Evolutionary conservation across 2,113 vertebrate species (phyloP).

Genomic region (Calidris pygmaea): DNA sequence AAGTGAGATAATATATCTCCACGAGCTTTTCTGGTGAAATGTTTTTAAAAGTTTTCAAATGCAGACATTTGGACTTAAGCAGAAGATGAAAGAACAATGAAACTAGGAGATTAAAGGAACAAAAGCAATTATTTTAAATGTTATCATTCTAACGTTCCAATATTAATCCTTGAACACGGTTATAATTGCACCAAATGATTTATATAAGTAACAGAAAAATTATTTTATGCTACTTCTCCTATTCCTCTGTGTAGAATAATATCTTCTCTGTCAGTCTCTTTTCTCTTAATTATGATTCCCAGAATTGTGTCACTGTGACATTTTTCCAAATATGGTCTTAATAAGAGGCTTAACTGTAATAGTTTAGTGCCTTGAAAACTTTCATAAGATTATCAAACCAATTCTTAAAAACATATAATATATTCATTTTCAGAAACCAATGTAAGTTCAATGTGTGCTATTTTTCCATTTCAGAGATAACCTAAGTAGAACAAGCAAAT

Average conservation of each 20-base stretch:
- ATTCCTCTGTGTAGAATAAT: not conserved
- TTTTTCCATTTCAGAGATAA: constrained; percentile 17
- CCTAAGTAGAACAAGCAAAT: constrained; percentile 8
- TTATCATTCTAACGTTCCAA: not conserved
- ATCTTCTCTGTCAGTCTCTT: not conserved
- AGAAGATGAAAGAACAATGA: constrained; percentile 49
- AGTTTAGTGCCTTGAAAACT: not conserved
- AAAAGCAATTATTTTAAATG: constrained; percentile 31
- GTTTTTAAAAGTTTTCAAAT: constrained; percentile 47
- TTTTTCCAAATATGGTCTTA: constrained; percentile 47
- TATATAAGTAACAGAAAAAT: constrained; percentile 32
- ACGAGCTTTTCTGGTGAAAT: constrained; percentile 17
- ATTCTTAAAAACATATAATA: constrained; percentile 3
- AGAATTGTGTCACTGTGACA: constrained; percentile 29
- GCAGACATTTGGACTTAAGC: constrained; percentile 32
- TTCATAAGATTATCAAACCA: constrained; percentile 3
- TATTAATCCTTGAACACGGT: constrained; percentile 24
- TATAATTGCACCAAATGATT: constrained; percentile 46
- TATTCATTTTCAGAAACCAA: not conserved
- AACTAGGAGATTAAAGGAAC: constrained; percentile 20
- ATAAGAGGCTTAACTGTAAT: constrained; percentile 1
- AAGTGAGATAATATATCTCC: constrained; percentile 15
- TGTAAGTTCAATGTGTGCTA: not conserved
- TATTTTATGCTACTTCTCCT: constrained; percentile 28
- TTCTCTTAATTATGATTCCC: constrained; percentile 27